These are phyloP conservation scores for Ctenomys sociabilis DNA, from an alignment of 2,113 vertebrate genomes.

Conservation along the genomic window DNA sequence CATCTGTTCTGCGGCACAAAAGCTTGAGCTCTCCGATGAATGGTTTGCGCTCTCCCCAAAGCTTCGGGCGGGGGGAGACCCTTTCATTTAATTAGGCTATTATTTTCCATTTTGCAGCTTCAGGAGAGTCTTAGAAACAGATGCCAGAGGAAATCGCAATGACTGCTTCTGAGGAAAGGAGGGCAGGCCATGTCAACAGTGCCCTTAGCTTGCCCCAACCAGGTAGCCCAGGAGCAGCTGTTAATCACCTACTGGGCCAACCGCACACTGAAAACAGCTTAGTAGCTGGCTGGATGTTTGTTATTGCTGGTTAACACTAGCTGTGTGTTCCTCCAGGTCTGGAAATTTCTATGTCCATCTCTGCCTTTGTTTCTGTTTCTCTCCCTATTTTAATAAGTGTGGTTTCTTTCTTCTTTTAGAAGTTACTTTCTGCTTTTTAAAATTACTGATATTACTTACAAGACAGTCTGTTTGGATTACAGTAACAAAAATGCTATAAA, in stretches of 20 bases:
- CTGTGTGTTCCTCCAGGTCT: constrained; percentile 46
- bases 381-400: constrained; percentile 23
- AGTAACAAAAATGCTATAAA: background rate
- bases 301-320: constrained; percentile 52
- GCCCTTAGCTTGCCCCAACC: constrained; percentile 57
- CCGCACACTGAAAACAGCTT: constrained; percentile 40
- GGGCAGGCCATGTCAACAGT: constrained; percentile 4
- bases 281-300: constrained; percentile 51
- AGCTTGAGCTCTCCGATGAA: background rate
- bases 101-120: constrained; percentile 71
- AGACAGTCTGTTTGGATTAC: background rate
- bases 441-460: background rate
- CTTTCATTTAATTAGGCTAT: constrained; percentile 62
- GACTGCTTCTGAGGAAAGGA: background rate
- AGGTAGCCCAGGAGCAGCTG: constrained; percentile 51
- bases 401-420: background rate
- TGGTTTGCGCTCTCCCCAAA: background rate
- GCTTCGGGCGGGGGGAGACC: constrained; percentile 34
- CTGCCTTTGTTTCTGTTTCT: no score
- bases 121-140: constrained; percentile 41
- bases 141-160: constrained; percentile 44
- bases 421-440: constrained; percentile 27
- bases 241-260: constrained; percentile 61
- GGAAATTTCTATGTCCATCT: background rate
- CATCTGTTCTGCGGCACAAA: constrained; percentile 39